Base-by-base conservation (phyloP, 2,797 vertebrate genomes). In the Nyctibius grandis region DNA sequence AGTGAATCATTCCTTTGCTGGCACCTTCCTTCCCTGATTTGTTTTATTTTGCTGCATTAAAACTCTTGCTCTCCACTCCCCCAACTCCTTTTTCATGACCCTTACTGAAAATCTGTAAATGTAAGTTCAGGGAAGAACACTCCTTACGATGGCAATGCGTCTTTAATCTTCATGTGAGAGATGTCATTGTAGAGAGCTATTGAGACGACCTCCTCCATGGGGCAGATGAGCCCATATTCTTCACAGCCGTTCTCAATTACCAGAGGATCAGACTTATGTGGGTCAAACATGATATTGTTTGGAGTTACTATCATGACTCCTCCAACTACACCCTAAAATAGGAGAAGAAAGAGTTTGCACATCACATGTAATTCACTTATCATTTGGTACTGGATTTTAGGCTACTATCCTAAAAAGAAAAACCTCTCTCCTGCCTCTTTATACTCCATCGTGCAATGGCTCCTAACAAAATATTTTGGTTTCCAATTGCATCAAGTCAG, bases 261-360 rank as follows among this genome's bases (percentile, higher is more conserved):
- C 97, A 99, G 97, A 15, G 99, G 99, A 97, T 99, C 99, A 0
- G 99, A 99, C 91, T 99, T 99, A 96, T 99, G 99, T 17, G 99
- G 99, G 97, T 99, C 99, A 82, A 99, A 99, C 99, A 99, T 99
- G 97, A 99, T 99, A 97, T 99, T 99, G 97, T 99, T 99, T 64
- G 99, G 99, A 5, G 99, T 99, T 91, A 99, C 99, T n/a, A 99
- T 99, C 98, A 99, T 99, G 88, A 99, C 99, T 7, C 99, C 99
- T 34, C 99, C 99, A 23, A 99, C 99, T 15, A 99, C 99, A 0
- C 99, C 99, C 99, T 99, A 25, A 79, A 87, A 94, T 45, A 81
- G 68, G 69, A 87, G n/a, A 91, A 96, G 67, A 34, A 77, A 67
- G 60, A 75, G 51, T 97, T 84, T 94, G 63, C 16, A 65, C 19